Conservation (phyloP, 1,140 invertebrate genomes). For the Gonioctena quinquepunctata region DNA sequence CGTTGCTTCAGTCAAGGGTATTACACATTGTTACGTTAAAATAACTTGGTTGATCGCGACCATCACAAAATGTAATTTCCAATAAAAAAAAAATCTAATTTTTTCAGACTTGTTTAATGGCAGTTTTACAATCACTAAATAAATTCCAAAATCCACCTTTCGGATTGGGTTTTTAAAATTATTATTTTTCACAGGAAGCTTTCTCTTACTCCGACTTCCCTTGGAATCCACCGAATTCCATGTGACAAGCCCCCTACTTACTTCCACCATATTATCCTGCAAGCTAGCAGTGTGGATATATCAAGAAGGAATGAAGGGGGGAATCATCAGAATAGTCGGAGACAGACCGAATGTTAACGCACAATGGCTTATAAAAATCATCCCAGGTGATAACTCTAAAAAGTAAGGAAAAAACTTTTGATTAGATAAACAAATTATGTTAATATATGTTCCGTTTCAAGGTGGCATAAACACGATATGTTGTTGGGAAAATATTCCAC, state of each 20-base stretch:
- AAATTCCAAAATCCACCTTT: too few relatives aligned
- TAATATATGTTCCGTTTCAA: too few relatives aligned
- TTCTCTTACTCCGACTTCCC: constrained; percentile 65
- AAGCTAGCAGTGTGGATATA: constrained; percentile 68
- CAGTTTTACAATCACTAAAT: too few relatives aligned
- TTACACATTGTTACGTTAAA: too few relatives aligned
- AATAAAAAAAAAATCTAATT: too few relatives aligned
- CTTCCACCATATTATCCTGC: constrained; percentile 64
- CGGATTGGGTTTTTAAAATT: too few relatives aligned
- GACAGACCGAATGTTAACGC: constrained; percentile 61
- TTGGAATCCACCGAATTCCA: constrained; percentile 60
- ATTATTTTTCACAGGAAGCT: constrained; percentile 72
- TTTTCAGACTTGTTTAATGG: too few relatives aligned
- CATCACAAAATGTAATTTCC: too few relatives aligned
- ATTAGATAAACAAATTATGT: too few relatives aligned
- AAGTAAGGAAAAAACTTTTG: too few relatives aligned
- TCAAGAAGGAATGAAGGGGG: constrained; percentile 70
- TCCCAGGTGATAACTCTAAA: constrained; percentile 62
- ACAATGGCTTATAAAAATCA: constrained; percentile 62
- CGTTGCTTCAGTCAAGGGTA: too few relatives aligned
- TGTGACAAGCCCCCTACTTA: constrained; percentile 64
- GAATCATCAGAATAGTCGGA: constrained; percentile 67
- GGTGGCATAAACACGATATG: constrained; percentile 68
- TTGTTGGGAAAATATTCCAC: constrained; percentile 68
- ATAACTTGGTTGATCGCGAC: too few relatives aligned